Evolutionary conservation across 2,888 invertebrate genomes (phyloP).

Genomic region (Adelognathus sp.): DNA sequence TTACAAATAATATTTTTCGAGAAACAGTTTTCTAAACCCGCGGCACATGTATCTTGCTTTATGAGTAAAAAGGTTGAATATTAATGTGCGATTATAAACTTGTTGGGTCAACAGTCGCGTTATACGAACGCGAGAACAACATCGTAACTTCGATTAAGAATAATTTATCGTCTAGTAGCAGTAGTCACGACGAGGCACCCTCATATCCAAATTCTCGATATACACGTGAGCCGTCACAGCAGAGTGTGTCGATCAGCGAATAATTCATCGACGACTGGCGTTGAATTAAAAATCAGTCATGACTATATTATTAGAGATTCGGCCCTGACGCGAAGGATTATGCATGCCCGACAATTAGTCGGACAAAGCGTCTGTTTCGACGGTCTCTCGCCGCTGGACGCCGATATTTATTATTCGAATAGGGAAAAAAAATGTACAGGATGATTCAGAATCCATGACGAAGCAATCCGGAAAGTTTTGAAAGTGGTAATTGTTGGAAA

Average conservation of each 20-base stretch:
- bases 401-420: slow-evolving; percentile 12
- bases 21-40: too few relatives aligned
- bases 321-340: neutral
- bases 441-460: too few relatives aligned
- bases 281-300: slow-evolving; percentile 22
- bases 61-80: too few relatives aligned
- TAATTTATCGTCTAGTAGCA: neutral
- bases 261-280: slow-evolving; percentile 18
- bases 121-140: neutral
- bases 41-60: too few relatives aligned
- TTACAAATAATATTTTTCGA: too few relatives aligned
- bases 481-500: too few relatives aligned
- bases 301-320: slow-evolving; percentile 8
- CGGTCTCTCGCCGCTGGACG: neutral
- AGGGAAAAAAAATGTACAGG: too few relatives aligned
- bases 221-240: neutral
- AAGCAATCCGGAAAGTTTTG: too few relatives aligned
- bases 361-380: neutral
- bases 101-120: too few relatives aligned
- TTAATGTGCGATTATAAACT: too few relatives aligned
- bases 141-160: neutral
- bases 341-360: slow-evolving; percentile 11
- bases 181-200: neutral
- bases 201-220: slow-evolving; percentile 9
- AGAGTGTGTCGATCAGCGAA: slow-evolving; percentile 4